A percentile compares a stretch with the other conserved stretches of the same genome.
Conservation (phyloP, 1,140 invertebrate species). For the Drosophila obscura region DNA sequence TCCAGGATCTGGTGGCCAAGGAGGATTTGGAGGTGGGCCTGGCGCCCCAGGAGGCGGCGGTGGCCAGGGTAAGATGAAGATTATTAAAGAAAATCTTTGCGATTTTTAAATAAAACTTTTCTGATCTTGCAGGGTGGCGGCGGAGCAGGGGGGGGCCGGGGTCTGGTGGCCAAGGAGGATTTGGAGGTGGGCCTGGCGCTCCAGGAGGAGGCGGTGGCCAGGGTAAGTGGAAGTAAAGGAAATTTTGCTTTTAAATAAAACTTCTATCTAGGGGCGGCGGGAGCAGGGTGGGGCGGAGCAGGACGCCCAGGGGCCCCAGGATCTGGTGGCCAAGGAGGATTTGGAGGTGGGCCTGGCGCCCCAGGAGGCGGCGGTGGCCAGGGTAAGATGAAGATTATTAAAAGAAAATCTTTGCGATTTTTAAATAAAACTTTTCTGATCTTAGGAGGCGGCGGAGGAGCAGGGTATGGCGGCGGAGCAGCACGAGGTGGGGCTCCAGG, state of each 20-base stretch:
- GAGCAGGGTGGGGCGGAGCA: too few relatives aligned
- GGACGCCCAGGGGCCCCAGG: too few relatives aligned
- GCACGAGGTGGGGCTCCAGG: conserved; percentile 45
- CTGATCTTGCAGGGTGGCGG: conserved; percentile 19
- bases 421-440: too few relatives aligned
- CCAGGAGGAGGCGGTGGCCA: too few relatives aligned
- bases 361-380: conserved; percentile 29
- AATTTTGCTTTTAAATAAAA: too few relatives aligned
- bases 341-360: conserved; percentile 57
- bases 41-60: conserved; percentile 30
- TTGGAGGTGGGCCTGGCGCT: conserved; percentile 24
- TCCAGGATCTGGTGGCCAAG: conserved; percentile 34
- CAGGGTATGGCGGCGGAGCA: conserved; percentile 50
- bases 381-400: not conserved
- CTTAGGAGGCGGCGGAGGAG: conserved; percentile 16
- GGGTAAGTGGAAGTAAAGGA: too few relatives aligned
- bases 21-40: conserved; percentile 21
- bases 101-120: too few relatives aligned
- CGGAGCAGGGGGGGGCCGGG: conserved; percentile 42
- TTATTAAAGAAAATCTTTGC: too few relatives aligned
- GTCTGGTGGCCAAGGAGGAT: conserved; percentile 32
- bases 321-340: not conserved
- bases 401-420: too few relatives aligned
- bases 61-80: conserved; percentile 8
- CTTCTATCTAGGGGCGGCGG: too few relatives aligned